Evolutionary conservation across 1,140 invertebrate genomes (phyloP).

Genomic region (Vanessa tameamea): DNA sequence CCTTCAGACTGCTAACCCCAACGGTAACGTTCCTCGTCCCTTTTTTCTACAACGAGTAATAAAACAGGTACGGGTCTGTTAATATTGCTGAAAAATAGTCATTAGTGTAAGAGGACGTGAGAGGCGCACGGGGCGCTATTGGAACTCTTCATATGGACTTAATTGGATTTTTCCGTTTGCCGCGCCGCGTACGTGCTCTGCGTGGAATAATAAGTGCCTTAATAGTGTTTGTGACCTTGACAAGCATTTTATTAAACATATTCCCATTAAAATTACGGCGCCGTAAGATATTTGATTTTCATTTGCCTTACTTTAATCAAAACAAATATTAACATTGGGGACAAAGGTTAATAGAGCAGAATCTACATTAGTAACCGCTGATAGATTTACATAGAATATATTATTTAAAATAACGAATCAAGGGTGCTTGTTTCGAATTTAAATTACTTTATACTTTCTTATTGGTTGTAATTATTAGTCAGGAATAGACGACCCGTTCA

Average conservation of each 20-base stretch:
- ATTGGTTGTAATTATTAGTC: no score
- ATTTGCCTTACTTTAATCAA: no score
- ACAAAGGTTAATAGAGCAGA: no score
- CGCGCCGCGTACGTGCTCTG: constrained; percentile 56
- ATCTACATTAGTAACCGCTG: no score
- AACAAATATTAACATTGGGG: no score
- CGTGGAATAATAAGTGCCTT: constrained; percentile 65
- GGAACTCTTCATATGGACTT: constrained; percentile 67
- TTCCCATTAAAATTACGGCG: background rate
- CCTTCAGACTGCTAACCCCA: background rate
- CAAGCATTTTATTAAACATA: background rate
- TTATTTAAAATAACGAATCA: no score
- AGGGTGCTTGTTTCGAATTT: no score
- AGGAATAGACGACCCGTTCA: no score
- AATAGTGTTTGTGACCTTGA: constrained; percentile 49
- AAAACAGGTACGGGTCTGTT: background rate
- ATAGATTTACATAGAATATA: no score
- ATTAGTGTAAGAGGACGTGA: constrained; percentile 52
- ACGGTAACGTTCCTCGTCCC: background rate
- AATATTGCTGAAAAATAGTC: constrained; percentile 49
- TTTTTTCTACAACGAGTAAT: background rate
- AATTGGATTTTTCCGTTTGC: constrained; percentile 74
- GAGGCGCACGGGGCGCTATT: constrained; percentile 29
- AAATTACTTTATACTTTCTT: no score
- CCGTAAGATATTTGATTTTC: no score